Evolutionary conservation across 2,113 vertebrate species (phyloP).

Genomic region (Neolamprologus devosi): DNA sequence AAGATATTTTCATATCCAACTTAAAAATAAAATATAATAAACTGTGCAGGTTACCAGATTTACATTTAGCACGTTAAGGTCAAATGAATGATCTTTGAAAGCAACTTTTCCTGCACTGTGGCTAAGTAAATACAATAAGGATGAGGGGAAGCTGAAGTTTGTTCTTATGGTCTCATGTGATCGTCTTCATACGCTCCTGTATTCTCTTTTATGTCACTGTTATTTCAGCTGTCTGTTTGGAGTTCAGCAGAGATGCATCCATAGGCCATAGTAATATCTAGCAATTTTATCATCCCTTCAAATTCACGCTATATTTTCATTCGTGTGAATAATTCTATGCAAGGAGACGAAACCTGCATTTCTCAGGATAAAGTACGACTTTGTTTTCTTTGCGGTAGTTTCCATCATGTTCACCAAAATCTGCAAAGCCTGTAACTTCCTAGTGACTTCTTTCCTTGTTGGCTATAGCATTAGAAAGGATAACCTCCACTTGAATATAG

Average conservation of each 20-base stretch:
- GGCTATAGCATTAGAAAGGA: not conserved
- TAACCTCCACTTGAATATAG: not conserved
- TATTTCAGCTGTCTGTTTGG: not conserved
- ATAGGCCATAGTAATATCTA: not conserved
- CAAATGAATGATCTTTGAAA: not conserved
- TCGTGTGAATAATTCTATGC: not conserved
- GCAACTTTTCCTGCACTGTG: not conserved
- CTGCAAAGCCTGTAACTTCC: not conserved
- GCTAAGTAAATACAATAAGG: not conserved
- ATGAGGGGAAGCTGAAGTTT: not conserved
- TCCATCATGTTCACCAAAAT: not conserved
- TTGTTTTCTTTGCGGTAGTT: not conserved
- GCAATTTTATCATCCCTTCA: not conserved
- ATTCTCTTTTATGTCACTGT: not conserved
- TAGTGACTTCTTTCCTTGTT: not conserved
- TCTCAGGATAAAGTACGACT: not conserved
- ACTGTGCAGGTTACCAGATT: not conserved
- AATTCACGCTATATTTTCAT: not conserved
- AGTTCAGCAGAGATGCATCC: not conserved
- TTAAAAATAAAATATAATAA: not conserved
- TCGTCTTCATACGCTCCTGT: not conserved
- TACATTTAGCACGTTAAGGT: not conserved
- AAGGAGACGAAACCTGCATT: not conserved
- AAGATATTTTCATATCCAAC: not conserved
- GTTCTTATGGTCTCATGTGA: not conserved